Evolutionary conservation across 2,888 invertebrate genomes (phyloP), one percentile per base, ranked within the genome.

Genomic region (Slavum lentiscoides): DNA sequence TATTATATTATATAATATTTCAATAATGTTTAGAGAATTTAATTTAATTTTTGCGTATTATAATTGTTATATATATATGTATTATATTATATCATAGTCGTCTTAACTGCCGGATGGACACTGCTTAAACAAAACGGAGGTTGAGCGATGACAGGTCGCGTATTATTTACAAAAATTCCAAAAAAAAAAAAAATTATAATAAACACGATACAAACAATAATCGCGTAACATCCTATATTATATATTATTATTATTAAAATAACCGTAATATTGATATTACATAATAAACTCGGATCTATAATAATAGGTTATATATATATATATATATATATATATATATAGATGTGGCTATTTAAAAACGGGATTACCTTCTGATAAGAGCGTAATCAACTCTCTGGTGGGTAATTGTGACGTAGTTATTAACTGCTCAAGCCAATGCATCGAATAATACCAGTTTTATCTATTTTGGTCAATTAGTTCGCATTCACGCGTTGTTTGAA

Each of bases 111-210:
- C 1, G 30, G 4, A 2, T 30, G 30, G 37, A 15, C n/a, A 75
- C 23, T 43, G 74, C n/a, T n/a, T 66, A 75, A 75, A 75, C 23
- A 75, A 30, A 58, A 23, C 58, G 66, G 74, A 75, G 74, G 74
- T 58, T 58, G 74, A 67, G 55, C 58, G 19, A 55, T 43, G 66
- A 58, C 7, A 64, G 4, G 23, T 7, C 49, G 49, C 49, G 49
- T 62, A 30, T 66, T 58, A 43, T 75, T 75, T 75, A 75, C 66
- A 75, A 66, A 30, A 30, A 30, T 30, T 30, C 30, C 1, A 30
- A 30, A 74, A 64, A 6, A 3, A 9, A 58, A 21, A 53, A 74
- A n/a, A 9, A 55, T n/a, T 64, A 64, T 30, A n/a, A 15, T 66
- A 67, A 11, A 43, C 19, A 49, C 13, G 49, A 49, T 67, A n/a